Conservation (phyloP, 2,113 vertebrate genomes). For the Dipodomys stephensi region DNA sequence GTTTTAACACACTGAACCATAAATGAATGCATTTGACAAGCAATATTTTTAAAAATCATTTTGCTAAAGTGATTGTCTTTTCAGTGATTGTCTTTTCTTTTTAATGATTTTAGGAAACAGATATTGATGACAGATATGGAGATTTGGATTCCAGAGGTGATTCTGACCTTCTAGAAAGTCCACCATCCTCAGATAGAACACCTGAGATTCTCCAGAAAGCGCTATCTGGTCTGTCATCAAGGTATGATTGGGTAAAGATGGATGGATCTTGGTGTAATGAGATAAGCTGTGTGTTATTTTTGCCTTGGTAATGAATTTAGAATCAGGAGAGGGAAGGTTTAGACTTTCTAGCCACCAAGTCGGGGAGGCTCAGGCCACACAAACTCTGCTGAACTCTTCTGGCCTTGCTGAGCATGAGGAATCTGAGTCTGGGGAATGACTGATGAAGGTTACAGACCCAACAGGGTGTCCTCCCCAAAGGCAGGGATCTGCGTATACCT, state of each 20-base stretch:
- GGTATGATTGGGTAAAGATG: conserved; percentile 85
- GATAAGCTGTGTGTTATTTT: background rate
- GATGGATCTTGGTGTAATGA: background rate
- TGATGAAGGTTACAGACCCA: background rate
- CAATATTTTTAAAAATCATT: background rate
- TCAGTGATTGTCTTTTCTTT: conserved; percentile 46
- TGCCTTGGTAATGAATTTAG: background rate
- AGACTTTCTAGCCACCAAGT: background rate
- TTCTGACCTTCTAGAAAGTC: conserved; percentile 90
- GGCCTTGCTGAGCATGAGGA: background rate
- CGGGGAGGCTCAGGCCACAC: background rate
- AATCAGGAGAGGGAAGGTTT: background rate
- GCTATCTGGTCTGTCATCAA: conserved; percentile 95
- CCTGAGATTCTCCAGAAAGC: conserved; percentile 96
- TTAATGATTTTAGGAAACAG: conserved; percentile 89
- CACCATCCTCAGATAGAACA: conserved; percentile 92
- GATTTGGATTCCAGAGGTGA: conserved; percentile 90
- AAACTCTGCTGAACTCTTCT: background rate
- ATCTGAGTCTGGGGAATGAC: background rate
- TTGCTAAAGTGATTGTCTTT: conserved; percentile 54
- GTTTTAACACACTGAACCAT: background rate
- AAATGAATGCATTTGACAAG: background rate
- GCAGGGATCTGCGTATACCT: background rate
- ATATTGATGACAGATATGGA: conserved; percentile 91
- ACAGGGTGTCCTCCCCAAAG: background rate